Evolutionary conservation across 2,888 invertebrate genomes (phyloP).

Genomic region (Cepaea hortensis): DNA sequence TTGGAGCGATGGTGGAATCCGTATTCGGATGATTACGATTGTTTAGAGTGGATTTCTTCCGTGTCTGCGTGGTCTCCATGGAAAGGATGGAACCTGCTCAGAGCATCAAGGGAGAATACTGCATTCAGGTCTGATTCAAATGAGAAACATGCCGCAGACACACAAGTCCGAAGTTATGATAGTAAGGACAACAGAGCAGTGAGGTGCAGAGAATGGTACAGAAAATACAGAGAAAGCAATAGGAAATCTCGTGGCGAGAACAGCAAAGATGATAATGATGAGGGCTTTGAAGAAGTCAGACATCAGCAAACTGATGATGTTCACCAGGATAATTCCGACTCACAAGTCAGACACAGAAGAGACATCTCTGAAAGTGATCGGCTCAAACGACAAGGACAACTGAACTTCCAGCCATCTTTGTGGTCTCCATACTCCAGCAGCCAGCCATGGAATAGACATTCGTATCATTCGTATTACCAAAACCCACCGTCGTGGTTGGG

Average conservation of each 20-base stretch:
- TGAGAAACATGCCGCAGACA: not conserved
- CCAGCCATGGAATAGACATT: not conserved
- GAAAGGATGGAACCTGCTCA: slow-evolving; percentile 42
- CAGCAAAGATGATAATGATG: not conserved
- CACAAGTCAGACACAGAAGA: not conserved
- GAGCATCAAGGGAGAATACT: not conserved
- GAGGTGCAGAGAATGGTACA: slow-evolving; percentile 25
- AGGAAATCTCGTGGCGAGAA: not conserved
- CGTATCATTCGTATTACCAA: not conserved
- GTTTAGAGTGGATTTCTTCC: slow-evolving; percentile 33
- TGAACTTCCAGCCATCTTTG: not conserved
- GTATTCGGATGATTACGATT: slow-evolving; percentile 23
- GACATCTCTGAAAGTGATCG: not conserved
- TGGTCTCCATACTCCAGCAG: not conserved
- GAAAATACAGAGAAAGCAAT: slow-evolving; percentile 1
- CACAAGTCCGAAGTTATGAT: not conserved
- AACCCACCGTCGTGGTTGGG: not conserved
- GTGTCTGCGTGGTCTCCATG: slow-evolving; percentile 37
- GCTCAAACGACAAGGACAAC: not conserved
- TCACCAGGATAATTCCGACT: not conserved
- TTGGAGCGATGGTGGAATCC: slow-evolving; percentile 29
- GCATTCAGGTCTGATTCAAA: not conserved
- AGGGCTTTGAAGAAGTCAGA: not conserved
- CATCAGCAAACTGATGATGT: not conserved
- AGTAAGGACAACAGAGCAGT: slow-evolving; percentile 27